A percentile compares a stretch with the other conserved stretches of the same genome.
Evolutionary conservation across 2,113 vertebrate species (phyloP).

Genomic region (Albula glossodonta): DNA sequence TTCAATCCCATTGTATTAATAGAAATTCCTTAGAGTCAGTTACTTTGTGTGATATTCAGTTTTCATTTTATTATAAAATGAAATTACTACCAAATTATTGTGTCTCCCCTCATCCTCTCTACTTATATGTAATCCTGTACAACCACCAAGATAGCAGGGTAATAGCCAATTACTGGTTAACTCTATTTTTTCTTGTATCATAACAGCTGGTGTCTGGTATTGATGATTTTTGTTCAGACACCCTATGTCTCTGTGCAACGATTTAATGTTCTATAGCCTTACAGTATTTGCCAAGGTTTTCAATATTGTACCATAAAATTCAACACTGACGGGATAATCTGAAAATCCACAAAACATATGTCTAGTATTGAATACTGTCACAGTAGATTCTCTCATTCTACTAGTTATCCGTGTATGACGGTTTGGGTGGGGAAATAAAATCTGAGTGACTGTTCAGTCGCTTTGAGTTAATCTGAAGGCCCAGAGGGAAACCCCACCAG

Average conservation of each 20-base stretch:
- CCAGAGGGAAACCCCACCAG: not conserved
- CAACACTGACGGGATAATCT: constrained; percentile 12
- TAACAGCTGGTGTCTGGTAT: not conserved
- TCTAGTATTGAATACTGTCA: not conserved
- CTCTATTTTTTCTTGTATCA: not conserved
- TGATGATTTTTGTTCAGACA: not conserved
- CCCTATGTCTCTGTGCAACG: not conserved
- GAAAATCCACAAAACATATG: not conserved
- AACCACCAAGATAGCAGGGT: not conserved
- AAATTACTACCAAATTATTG: too few species aligned
- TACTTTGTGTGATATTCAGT: too few species aligned
- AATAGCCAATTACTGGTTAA: not conserved
- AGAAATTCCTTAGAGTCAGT: too few species aligned
- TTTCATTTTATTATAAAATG: too few species aligned
- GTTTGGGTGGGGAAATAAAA: not conserved
- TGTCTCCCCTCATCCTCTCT: too few species aligned
- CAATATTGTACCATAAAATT: not conserved
- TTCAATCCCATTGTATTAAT: too few species aligned
- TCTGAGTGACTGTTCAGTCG: not conserved
- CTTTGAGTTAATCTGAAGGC: not conserved
- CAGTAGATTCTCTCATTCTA: not conserved
- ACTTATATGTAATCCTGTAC: too few species aligned
- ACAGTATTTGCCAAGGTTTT: not conserved
- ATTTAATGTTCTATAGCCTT: not conserved
- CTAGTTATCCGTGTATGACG: not conserved